A percentile compares a stretch with the other conserved stretches of the same genome.
These are phyloP conservation scores for Diorhabda sublineata DNA, from an alignment of 1,140 invertebrate genomes.

Conservation along the genomic window DNA sequence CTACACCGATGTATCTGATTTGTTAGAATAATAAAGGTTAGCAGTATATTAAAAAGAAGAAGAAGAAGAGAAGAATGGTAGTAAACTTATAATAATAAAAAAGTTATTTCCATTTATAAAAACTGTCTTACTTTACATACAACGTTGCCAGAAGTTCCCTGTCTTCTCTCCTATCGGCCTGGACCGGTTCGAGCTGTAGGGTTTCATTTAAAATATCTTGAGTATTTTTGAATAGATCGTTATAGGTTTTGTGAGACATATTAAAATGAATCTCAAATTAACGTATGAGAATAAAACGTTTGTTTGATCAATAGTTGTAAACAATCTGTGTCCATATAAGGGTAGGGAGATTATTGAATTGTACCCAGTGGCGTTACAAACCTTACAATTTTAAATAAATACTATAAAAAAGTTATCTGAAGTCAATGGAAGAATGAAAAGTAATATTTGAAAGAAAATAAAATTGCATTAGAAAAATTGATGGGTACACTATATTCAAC, in stretches of 20 bases:
- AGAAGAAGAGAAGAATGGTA: neutral
- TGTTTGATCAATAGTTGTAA: no score
- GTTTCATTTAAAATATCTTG: conserved; percentile 61
- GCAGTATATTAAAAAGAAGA: neutral
- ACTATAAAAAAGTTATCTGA: no score
- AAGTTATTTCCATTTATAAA: neutral
- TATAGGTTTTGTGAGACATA: conserved; percentile 73
- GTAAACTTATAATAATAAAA: neutral
- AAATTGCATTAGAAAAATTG: no score
- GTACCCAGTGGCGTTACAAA: no score
- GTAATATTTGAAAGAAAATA: no score
- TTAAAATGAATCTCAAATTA: neutral
- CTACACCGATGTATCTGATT: conserved; percentile 69
- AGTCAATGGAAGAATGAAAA: no score
- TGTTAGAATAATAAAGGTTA: neutral
- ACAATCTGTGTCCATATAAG: no score
- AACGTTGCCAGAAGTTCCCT: conserved; percentile 57
- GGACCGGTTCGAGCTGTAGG: conserved; percentile 55
- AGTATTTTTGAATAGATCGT: conserved; percentile 61
- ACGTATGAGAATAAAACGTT: no score
- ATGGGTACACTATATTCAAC: no score
- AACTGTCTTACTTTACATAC: conserved; percentile 52
- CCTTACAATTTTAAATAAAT: no score
- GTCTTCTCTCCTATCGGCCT: conserved; percentile 58
- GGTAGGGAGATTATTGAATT: no score